A percentile compares a stretch with the other conserved stretches of the same genome.
These are phyloP conservation scores for Lithophane semibrunnea DNA, from an alignment of 2,888 invertebrate genomes.

Conservation along the genomic window DNA sequence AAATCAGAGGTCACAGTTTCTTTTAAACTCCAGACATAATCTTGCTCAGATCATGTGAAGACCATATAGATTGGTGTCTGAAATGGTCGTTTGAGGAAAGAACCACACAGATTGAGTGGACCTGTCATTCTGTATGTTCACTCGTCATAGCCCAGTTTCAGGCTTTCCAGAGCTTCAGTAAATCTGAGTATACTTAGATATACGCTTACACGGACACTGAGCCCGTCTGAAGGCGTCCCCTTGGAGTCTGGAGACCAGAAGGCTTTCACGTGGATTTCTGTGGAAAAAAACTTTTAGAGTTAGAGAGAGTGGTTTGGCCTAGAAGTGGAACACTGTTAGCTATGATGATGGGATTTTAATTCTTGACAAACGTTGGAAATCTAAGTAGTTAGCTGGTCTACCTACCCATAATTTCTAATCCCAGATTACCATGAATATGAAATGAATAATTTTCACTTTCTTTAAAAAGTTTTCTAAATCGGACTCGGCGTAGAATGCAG, in stretches of 20 bases:
- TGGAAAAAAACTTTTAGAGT: not conserved
- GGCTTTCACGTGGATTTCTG: not conserved
- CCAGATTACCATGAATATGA: slow-evolving; percentile 38
- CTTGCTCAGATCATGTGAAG: too few relatives aligned
- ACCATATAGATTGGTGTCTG: too few relatives aligned
- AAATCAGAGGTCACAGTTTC: too few relatives aligned
- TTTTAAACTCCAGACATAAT: too few relatives aligned
- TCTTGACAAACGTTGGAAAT: slow-evolving; percentile 40
- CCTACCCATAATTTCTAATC: slow-evolving; percentile 48
- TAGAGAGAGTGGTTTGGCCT: not conserved
- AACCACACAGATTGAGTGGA: too few relatives aligned
- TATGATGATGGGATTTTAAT: slow-evolving; percentile 25
- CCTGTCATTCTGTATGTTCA: not conserved
- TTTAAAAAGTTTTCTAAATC: slow-evolving; percentile 50
- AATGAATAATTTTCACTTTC: slow-evolving; percentile 53
- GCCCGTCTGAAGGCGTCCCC: not conserved
- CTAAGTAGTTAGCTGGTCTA: not conserved
- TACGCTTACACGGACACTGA: not conserved
- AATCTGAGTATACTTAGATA: not conserved
- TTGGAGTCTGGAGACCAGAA: not conserved
- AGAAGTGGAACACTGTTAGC: not conserved
- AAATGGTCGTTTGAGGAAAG: too few relatives aligned
- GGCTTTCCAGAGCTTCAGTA: too few relatives aligned
- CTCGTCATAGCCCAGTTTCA: not conserved
- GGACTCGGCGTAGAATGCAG: slow-evolving; percentile 27